Conservation (phyloP, 1,140 invertebrate genomes). For the Hesperophylax magnus region DNA sequence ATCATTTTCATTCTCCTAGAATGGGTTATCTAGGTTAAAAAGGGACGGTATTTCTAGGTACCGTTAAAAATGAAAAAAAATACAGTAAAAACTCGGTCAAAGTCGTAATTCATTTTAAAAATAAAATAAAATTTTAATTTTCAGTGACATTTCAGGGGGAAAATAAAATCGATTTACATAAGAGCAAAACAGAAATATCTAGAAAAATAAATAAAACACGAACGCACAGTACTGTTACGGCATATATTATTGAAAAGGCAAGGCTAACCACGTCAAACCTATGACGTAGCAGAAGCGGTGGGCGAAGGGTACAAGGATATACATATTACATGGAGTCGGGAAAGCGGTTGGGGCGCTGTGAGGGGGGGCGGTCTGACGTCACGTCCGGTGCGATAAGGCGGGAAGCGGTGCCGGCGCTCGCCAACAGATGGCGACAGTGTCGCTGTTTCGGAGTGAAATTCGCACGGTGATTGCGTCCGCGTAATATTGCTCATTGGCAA, state of each 20-base stretch:
- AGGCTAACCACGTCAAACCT: conserved; percentile 12
- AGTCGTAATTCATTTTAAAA: too few species aligned
- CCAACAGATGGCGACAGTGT: conserved; percentile 15
- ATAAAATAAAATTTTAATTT: too few species aligned
- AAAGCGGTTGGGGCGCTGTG: conserved; percentile 2
- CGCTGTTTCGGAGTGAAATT: conserved; percentile 35
- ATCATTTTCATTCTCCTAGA: too few species aligned
- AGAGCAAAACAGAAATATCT: too few species aligned
- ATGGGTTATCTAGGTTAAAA: too few species aligned
- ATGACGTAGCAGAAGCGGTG: conserved; percentile 7
- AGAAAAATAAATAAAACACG: neutral
- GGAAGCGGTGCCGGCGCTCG: conserved; percentile 23
- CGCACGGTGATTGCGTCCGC: conserved; percentile 1
- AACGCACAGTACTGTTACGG: neutral
- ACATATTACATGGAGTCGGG: conserved; percentile 12
- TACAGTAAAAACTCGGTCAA: too few species aligned
- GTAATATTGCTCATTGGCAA: conserved; percentile 1
- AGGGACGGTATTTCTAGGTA: too few species aligned
- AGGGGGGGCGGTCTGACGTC: conserved; percentile 10
- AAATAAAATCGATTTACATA: too few species aligned
- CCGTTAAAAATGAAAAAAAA: too few species aligned
- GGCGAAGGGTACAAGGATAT: conserved; percentile 8
- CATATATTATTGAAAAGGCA: conserved; percentile 17
- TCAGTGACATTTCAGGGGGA: too few species aligned
- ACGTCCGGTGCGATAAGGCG: conserved; percentile 33